phyloP scores from a whole-genome alignment of 2,797 vertebrate genomes.

The Nannoperca obscura region DNA sequence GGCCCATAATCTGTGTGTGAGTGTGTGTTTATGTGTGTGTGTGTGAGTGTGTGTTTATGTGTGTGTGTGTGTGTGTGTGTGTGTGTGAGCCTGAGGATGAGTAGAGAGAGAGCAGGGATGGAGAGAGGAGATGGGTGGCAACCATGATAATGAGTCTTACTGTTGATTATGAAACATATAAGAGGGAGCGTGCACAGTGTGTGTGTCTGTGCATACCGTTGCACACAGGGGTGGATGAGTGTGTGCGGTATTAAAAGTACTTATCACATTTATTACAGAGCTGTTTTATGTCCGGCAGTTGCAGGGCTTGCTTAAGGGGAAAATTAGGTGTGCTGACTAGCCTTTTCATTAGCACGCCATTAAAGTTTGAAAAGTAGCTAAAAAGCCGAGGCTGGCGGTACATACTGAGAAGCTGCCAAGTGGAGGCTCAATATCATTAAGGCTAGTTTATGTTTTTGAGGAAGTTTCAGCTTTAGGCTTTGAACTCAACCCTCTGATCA shows the following conservation, averaged over 20 bases:
- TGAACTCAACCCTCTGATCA: slow-evolving; percentile 12
- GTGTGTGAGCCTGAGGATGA: slow-evolving; percentile 13
- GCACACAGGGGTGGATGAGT: neutral
- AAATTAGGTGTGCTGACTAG: slow-evolving; percentile 61
- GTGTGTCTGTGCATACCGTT: neutral
- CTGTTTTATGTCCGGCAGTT: slow-evolving; percentile 57
- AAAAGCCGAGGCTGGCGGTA: slow-evolving; percentile 40
- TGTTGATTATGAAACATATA: slow-evolving; percentile 37
- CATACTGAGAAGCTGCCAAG: slow-evolving; percentile 38
- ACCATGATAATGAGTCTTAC: slow-evolving; percentile 49
- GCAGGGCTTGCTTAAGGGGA: slow-evolving; percentile 52
- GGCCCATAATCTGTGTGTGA: slow-evolving; percentile 58
- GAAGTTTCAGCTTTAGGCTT: slow-evolving; percentile 22
- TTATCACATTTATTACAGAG: slow-evolving; percentile 63
- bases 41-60: too few relatives aligned
- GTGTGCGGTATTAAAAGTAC: slow-evolving; percentile 49
- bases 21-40: slow-evolving; percentile 23
- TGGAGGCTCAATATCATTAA: slow-evolving; percentile 15
- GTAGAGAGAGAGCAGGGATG: slow-evolving; percentile 28
- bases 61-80: slow-evolving; percentile 22
- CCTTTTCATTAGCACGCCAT: slow-evolving; percentile 70
- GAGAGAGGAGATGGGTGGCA: slow-evolving; percentile 43
- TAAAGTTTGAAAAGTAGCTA: slow-evolving; percentile 69
- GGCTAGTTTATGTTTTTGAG: slow-evolving; percentile 24
- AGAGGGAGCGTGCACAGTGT: neutral